Evolutionary conservation across 2,888 invertebrate genomes (phyloP).

Genomic region (Drosophila kambysellisi): DNA sequence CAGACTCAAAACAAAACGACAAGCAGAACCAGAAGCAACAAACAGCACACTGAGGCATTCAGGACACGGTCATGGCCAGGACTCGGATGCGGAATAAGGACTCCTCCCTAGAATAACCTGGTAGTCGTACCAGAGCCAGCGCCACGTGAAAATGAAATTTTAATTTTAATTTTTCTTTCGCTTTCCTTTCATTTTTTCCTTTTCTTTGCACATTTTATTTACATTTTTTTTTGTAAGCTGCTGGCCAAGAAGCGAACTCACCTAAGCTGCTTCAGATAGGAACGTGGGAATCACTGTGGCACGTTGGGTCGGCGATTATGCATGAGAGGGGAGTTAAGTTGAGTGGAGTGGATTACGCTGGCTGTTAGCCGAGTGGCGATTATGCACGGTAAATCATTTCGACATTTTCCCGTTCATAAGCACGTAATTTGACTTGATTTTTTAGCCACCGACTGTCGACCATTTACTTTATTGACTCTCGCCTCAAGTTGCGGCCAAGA

Average conservation of each 20-base stretch:
- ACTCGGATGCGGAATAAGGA: slow-evolving; percentile 12
- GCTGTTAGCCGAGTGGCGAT: slow-evolving; percentile 59
- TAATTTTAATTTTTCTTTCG: slow-evolving; percentile 70
- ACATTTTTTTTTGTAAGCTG: slow-evolving; percentile 4
- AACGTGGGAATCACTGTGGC: neutral
- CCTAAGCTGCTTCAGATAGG: slow-evolving; percentile 31
- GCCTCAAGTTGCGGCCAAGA: slow-evolving; percentile 54
- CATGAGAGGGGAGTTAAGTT: neutral
- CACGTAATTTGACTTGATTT: slow-evolving; percentile 81
- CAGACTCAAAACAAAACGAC: neutral
- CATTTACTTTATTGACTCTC: slow-evolving; percentile 75
- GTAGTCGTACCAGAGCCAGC: neutral
- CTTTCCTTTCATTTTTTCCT: slow-evolving; percentile 16
- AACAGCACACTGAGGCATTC: neutral
- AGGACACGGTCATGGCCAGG: slow-evolving; percentile 15
- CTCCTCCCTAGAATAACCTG: slow-evolving; percentile 2
- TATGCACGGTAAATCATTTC: slow-evolving; percentile 83
- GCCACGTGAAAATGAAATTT: slow-evolving; percentile 69
- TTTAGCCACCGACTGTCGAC: slow-evolving; percentile 39
- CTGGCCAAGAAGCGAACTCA: slow-evolving; percentile 55
- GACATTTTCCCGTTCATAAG: slow-evolving; percentile 81
- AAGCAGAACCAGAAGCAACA: neutral
- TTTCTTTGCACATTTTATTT: slow-evolving; percentile 25
- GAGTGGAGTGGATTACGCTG: slow-evolving; percentile 29
- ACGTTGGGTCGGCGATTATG: neutral